Evolutionary conservation across 2,888 invertebrate genomes (phyloP).

Genomic region (Lagria hirta): DNA sequence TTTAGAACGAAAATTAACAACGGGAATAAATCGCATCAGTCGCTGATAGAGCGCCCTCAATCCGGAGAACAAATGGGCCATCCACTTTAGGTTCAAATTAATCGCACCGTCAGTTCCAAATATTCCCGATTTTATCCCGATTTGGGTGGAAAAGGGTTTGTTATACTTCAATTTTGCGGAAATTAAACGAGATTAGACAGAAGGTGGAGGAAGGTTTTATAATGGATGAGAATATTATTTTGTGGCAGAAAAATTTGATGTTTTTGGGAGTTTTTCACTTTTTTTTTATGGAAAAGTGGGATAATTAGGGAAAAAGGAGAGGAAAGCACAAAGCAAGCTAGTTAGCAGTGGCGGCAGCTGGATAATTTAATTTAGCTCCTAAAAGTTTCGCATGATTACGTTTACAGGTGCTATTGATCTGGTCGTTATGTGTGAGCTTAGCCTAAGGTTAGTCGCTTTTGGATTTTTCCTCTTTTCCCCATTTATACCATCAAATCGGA

Average conservation of each 20-base stretch:
- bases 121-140: constrained; percentile 33
- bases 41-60: constrained; percentile 29
- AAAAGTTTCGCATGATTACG: constrained; percentile 49
- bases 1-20: constrained; percentile 24
- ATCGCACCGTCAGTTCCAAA: constrained; percentile 37
- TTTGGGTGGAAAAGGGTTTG: too few species aligned
- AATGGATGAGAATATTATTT: too few species aligned
- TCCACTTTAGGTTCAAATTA: constrained; percentile 32
- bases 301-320: constrained; percentile 18
- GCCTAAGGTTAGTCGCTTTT: constrained; percentile 25
- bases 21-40: constrained; percentile 27
- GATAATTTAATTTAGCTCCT: constrained; percentile 36
- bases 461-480: constrained; percentile 21
- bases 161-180: too few species aligned
- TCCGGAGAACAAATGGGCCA: constrained; percentile 27
- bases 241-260: too few species aligned
- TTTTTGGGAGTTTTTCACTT: too few species aligned
- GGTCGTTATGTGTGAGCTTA: constrained; percentile 45
- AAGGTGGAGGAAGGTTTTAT: too few species aligned
- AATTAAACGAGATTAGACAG: too few species aligned
- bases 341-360: constrained; percentile 30
- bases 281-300: constrained; percentile 8
- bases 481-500: constrained; percentile 8
- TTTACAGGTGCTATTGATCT: constrained; percentile 52
- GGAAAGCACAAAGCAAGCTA: constrained; percentile 30